Evolutionary conservation across 2,113 vertebrate species (phyloP), one percentile per base, ranked within the genome.

Genomic region (Oophaga pumilio): DNA sequence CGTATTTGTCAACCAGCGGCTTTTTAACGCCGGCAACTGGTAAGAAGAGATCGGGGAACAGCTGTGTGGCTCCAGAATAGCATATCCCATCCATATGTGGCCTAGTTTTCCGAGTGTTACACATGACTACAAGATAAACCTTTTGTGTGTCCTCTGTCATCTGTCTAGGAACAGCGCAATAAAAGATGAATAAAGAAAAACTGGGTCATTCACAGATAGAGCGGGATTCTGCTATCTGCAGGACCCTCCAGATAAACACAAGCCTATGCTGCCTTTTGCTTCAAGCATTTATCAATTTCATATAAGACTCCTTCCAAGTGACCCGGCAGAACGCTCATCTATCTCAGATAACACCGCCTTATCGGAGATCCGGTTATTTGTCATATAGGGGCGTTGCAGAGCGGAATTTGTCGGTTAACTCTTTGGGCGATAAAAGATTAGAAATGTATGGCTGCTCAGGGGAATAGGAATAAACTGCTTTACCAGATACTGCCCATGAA

Each of bases 121-220:
- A 79, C 76, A 79, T 86, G 74, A 69, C 76, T 26, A 79, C 76
- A 78, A 68, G 76, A 86, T 80, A 86, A 85, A 86, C 76, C 85
- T 86, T 74, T 86, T 86, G 85, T 86, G 85, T n/a, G 22, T 14
- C 33, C 24, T 66, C 74, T 80, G 85, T 86, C 85, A 86, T 86
- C 76, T 86, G 85, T 85, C 74, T 74, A 77, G 84, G 76, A 86
- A 80, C 53, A n/a, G 22, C 24, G 85, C 59, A 77, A 26, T 52
- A 86, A 66, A 76, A 43, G 59, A 33, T 59, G 59, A 77, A 33
- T 22, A 69, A 84, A 64, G 59, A 71, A 84, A 85, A 85, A 28
- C 83, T 86, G 85, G 85, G 85, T 86, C 85, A 86, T 59, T 49
- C 76, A 52, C 76, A 33, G 64, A 68, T 86, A 86, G 59, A 62